Conservation (phyloP, 1,140 invertebrate species). For the Coptotermes formosanus region DNA sequence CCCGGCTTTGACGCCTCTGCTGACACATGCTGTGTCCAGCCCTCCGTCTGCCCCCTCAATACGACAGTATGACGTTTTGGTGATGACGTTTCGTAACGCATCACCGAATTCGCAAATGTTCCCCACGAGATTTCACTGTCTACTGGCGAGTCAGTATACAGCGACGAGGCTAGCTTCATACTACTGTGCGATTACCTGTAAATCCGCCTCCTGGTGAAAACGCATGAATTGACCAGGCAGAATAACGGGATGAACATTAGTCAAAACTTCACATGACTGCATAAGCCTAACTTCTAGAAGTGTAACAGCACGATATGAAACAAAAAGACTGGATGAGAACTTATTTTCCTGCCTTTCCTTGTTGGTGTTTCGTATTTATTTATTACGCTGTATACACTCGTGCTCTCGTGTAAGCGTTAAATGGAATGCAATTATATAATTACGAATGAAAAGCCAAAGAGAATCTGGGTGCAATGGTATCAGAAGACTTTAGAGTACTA, state of each 20-base stretch:
- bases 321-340: neutral
- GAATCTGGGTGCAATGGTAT: no score
- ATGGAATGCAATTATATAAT: no score
- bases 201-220: neutral
- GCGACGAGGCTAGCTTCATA: neutral
- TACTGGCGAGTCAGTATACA: neutral
- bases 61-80: neutral
- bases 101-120: neutral
- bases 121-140: neutral
- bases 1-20: neutral
- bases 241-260: neutral
- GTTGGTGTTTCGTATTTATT: no score
- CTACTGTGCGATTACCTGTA: neutral
- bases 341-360: no score
- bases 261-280: neutral
- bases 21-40: slow-evolving; percentile 1
- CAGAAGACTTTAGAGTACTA: no score
- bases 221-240: neutral
- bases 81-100: neutral
- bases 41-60: neutral
- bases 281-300: neutral
- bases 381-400: no score
- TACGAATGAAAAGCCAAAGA: no score
- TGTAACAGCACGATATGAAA: neutral
- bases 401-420: no score